These are phyloP conservation scores for Hypomecis atomaria DNA, from an alignment of 2,888 invertebrate species.

Conservation along the genomic window DNA sequence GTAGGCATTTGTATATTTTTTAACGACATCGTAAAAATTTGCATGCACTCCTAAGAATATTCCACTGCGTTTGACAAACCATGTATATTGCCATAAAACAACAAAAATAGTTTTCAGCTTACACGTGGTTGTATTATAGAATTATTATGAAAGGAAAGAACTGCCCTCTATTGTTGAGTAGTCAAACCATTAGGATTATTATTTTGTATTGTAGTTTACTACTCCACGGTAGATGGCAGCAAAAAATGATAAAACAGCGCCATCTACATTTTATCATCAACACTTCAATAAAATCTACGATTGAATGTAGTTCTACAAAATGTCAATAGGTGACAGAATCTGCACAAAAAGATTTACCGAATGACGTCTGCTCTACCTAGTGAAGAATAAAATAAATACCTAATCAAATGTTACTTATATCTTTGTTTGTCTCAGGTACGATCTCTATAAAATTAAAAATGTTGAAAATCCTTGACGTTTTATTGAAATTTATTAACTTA, in stretches of 20 bases:
- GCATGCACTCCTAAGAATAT: constrained; percentile 34
- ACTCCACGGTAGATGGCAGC: constrained; percentile 44
- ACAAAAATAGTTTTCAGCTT: constrained; percentile 14
- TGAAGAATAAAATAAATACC: no score
- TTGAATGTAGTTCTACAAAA: neutral
- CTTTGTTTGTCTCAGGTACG: no score
- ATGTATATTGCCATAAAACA: constrained; percentile 33
- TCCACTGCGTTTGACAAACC: constrained; percentile 38
- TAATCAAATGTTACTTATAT: no score
- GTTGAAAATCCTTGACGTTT: no score
- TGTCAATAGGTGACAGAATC: constrained; percentile 34
- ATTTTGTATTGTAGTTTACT: constrained; percentile 21
- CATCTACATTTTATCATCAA: constrained; percentile 22
- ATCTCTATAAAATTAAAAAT: no score
- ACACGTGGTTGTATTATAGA: constrained; percentile 15
- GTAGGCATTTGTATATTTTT: constrained; percentile 17
- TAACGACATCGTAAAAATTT: constrained; percentile 41
- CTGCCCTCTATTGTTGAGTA: constrained; percentile 57
- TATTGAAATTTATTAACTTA: no score
- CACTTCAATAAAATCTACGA: neutral
- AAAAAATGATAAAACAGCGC: constrained; percentile 1
- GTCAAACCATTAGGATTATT: constrained; percentile 28
- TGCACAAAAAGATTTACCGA: neutral
- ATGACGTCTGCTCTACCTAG: no score
- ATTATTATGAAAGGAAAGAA: neutral